Evolutionary conservation across 2,888 invertebrate species (phyloP).

Genomic region (Ischnura elegans): DNA sequence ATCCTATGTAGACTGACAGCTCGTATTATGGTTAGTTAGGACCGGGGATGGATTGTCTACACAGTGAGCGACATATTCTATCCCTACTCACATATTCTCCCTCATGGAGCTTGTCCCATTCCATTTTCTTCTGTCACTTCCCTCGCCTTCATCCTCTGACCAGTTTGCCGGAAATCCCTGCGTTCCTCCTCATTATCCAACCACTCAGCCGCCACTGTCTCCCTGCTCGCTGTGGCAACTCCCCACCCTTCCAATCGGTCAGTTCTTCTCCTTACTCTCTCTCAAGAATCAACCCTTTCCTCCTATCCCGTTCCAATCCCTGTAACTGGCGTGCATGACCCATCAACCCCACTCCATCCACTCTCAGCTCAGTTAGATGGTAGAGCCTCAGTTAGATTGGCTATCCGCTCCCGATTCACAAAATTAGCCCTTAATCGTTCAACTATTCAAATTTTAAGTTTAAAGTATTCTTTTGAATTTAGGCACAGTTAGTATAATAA

Average conservation of each 20-base stretch:
- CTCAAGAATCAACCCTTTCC: not conserved
- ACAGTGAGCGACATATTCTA: not conserved
- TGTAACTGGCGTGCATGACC: no score
- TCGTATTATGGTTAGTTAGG: not conserved
- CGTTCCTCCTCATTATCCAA: slow-evolving; percentile 42
- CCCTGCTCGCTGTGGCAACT: not conserved
- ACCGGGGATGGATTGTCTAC: not conserved
- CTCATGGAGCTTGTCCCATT: not conserved
- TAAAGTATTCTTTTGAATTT: no score
- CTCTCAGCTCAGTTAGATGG: no score
- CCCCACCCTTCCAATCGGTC: slow-evolving; percentile 45
- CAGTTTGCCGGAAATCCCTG: not conserved
- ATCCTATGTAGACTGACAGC: not conserved
- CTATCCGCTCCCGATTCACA: no score
- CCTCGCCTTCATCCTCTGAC: not conserved
- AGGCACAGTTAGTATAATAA: no score
- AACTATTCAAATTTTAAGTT: no score
- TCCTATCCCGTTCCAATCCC: not conserved
- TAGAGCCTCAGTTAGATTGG: no score
- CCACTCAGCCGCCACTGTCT: slow-evolving; percentile 6
- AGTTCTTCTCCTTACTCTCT: slow-evolving; percentile 1
- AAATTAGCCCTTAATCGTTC: no score
- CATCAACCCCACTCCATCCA: not conserved
- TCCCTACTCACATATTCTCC: not conserved
- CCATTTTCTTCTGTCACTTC: not conserved